Evolutionary conservation across 2,113 vertebrate species (phyloP), one percentile per base, ranked within the genome.

Genomic region (Siniperca chuatsi): DNA sequence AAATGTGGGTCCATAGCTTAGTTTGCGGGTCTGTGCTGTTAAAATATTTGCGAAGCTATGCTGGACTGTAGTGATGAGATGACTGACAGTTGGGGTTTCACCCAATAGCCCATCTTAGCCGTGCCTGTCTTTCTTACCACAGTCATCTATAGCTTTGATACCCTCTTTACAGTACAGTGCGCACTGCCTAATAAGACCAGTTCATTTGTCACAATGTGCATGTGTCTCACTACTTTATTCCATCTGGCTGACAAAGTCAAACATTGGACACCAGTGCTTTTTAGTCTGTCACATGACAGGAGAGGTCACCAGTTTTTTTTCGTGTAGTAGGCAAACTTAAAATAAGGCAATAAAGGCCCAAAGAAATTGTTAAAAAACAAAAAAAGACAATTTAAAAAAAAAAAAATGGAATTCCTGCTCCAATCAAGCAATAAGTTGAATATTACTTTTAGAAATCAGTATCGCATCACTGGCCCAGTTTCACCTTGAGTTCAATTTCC

Each of bases 71-170:
- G 37, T 21, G 42, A n/a, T 16, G 33, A 20, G 73, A 60, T 60
- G 65, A 86, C 62, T 82, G 78, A 57, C 76, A 83, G 71, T 0
- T 21, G 40, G 12, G n/a, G 9, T 84, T 29, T 65, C 20, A 54
- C 71, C n/a, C 33, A n/a, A 50, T 60, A 65, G 2, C 62, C 12
- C 37, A 4, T 6, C 44, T 58, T 57, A 58, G 10, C 67, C 18
- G 3, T 21, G 52, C 33, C 35, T 21, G 42, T 11, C 23, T 58
- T 8, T 74, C 15, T 54, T 10, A 48, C 29, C 71, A 7, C 2
- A 8, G 52, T 25, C 68, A 33, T 21, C 13, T 23, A 16, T 35
- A 64, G 10, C 21, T 42, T n/a, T 71, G 29, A 57, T 72, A 16
- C 46, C 73, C 37, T 40, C 57, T 66, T 29, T 11, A 52, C 23